A percentile compares a stretch with the other conserved stretches of the same genome.
phyloP scores from a whole-genome alignment of 2,888 invertebrate species.

The Amorpha juglandis region DNA sequence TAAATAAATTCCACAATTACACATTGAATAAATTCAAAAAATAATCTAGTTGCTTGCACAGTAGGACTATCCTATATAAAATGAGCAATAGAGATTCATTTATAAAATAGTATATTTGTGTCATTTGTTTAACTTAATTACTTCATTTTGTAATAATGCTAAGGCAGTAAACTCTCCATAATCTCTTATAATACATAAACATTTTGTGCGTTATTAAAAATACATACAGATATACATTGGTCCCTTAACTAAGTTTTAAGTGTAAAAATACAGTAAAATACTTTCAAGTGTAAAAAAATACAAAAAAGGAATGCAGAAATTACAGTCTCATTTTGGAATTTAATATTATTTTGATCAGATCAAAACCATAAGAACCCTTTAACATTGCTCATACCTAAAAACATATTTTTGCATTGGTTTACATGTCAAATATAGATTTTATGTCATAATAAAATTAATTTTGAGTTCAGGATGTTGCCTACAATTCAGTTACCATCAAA shows the following conservation, averaged over 20 bases:
- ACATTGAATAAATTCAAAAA: not conserved
- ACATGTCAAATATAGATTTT: too few relatives aligned
- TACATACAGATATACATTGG: slow-evolving; percentile 43
- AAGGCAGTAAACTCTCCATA: slow-evolving; percentile 42
- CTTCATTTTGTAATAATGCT: not conserved
- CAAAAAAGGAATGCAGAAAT: slow-evolving; percentile 60
- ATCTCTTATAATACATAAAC: slow-evolving; percentile 59
- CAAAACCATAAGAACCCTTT: not conserved
- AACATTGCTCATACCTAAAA: not conserved
- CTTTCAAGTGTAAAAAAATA: slow-evolving; percentile 43
- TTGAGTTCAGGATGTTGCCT: too few relatives aligned
- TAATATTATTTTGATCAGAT: slow-evolving; percentile 28
- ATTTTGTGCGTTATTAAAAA: slow-evolving; percentile 46
- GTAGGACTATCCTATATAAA: not conserved
- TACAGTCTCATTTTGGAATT: slow-evolving; percentile 53
- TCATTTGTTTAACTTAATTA: slow-evolving; percentile 5
- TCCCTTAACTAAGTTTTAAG: slow-evolving; percentile 32
- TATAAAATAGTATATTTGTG: not conserved
- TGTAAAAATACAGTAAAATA: too few relatives aligned
- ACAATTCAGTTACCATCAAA: too few relatives aligned
- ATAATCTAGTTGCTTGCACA: not conserved
- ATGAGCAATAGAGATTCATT: not conserved
- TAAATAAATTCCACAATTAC: not conserved
- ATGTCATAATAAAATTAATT: too few relatives aligned
- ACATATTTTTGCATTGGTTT: not conserved